Evolutionary conservation across 2,113 vertebrate species (phyloP), one percentile per base, ranked within the genome.

Genomic region (Dolichotis patagonum): DNA sequence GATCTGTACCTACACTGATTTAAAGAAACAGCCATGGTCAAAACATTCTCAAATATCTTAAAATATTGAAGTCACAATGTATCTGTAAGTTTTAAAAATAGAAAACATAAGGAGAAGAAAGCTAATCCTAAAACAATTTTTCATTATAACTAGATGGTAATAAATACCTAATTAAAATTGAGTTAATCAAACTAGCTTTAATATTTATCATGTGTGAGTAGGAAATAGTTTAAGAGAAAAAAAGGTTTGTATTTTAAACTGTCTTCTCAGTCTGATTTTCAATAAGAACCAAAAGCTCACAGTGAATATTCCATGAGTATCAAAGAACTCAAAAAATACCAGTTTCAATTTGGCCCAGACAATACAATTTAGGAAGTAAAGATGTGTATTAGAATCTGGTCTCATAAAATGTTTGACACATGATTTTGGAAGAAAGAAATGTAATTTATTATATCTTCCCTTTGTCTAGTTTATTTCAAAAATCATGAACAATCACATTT

Each of bases 11-110:
- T 84, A 43, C 77, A 35, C 17, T 92, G 19, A 85, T 82, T 94
- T 88, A 78, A 81, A 69, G 16, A 85, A 88, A 65, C 35, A 69
- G 41, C 17, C 9, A 12, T 85, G 26, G 87, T 35, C 54, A 85
- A 96, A 92, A 67, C 54, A 88, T 58, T 87, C 65, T 93, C 49
- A 69, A 63, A 30, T 88, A 38, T 69, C 56, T 95, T 91, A 41
- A 90, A 92, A 91, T 88, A 38, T 0, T 90, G 28, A 94, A 46
- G 26, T 62, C 35, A 63, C 26, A 17, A 4, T 20, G 13, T 7
- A 82, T 60, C 54, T 80, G 49, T 19, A 63, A 88, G 20, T 17
- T 13, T 87, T 78, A 75, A 60, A 91, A 94, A 56, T 14, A 43
- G 49, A 91, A 93, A 89, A 30, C 35, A 82, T 10, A 38, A 26